Percentiles rank a stretch among this genome's conserved stretches.
Conservation (phyloP, 2,113 vertebrate genomes). For the Pholis gunnellus region DNA sequence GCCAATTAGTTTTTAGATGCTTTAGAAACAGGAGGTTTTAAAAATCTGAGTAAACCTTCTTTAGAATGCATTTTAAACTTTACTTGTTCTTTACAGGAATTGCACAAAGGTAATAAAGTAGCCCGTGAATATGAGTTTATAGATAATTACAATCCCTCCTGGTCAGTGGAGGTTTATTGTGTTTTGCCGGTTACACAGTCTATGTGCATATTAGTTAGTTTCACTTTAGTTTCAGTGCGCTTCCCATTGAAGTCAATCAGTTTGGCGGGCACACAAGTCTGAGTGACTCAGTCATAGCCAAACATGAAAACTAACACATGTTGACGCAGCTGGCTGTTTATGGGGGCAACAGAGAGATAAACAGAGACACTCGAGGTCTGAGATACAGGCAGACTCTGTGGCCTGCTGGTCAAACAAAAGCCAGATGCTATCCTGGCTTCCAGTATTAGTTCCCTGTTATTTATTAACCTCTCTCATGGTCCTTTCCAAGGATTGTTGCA, state of each 20-base stretch:
- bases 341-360: conserved; percentile 48
- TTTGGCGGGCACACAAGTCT: not conserved
- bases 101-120: too few species aligned
- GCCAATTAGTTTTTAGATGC: not conserved
- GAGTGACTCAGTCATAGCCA: conserved; percentile 23
- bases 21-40: not conserved
- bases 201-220: too few species aligned
- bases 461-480: conserved; percentile 57
- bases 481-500: not conserved
- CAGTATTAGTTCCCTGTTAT: conserved; percentile 44
- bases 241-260: conserved; percentile 12
- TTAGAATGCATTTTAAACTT: too few species aligned
- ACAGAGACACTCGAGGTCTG: conserved; percentile 30
- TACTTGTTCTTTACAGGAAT: too few species aligned
- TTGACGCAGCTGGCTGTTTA: conserved; percentile 74
- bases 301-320: conserved; percentile 29
- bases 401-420: conserved; percentile 64
- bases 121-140: too few species aligned
- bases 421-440: conserved; percentile 64
- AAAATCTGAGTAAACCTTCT: too few species aligned
- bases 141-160: too few species aligned
- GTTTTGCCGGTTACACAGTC: too few species aligned
- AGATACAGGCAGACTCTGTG: conserved; percentile 24
- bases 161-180: too few species aligned
- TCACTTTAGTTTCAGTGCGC: not conserved